Conservation (phyloP, 2,888 invertebrate genomes). For the Prenolepis imparis region DNA sequence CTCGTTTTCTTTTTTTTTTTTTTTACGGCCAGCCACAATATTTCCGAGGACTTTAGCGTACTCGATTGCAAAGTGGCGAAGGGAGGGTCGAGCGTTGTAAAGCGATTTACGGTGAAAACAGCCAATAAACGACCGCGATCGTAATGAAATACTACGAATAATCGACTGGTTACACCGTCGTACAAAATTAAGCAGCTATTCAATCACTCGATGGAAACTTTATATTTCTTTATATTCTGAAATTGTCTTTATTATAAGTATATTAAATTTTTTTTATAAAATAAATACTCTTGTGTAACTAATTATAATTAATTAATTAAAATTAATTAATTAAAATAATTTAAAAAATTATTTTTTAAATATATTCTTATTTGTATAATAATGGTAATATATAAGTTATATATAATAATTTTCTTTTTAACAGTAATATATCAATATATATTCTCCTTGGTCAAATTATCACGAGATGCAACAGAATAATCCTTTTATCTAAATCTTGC, state of each 20-base stretch:
- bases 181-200: constrained; percentile 44
- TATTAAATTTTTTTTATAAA: background rate
- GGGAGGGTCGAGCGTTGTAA: constrained; percentile 52
- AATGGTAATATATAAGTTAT: background rate
- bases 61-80: constrained; percentile 55
- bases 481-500: background rate
- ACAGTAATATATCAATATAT: background rate
- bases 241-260: background rate
- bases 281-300: background rate
- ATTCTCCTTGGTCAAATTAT: background rate
- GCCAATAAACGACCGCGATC: constrained; percentile 58
- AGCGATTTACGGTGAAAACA: constrained; percentile 67
- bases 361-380: background rate
- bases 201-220: constrained; percentile 4
- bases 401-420: too few species aligned
- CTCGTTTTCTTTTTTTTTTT: constrained; percentile 58
- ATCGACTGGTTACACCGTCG: constrained; percentile 30
- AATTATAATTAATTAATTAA: constrained; percentile 11
- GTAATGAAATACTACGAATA: constrained; percentile 49
- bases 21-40: constrained; percentile 75
- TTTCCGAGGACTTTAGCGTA: constrained; percentile 76
- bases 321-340: background rate
- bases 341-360: background rate
- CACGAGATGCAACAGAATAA: background rate
- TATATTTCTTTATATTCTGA: constrained; percentile 1